Conservation (phyloP, 2,797 vertebrate species). For the Myotis planiceps region DNA sequence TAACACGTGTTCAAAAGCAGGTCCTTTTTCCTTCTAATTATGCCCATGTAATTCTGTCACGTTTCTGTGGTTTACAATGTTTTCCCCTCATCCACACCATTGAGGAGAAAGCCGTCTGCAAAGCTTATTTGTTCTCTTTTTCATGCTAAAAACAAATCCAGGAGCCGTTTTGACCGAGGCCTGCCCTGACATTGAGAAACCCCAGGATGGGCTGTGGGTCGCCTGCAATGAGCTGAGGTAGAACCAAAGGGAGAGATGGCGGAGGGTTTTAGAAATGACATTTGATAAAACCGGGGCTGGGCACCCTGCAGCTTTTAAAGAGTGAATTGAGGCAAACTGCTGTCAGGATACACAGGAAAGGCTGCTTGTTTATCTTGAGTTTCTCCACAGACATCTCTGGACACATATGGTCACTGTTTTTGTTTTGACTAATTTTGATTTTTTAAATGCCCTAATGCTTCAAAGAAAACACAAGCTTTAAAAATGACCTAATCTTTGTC, state of each 20-base stretch:
- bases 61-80: background rate
- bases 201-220: slow-evolving; percentile 56
- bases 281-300: slow-evolving; percentile 72
- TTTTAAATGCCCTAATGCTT: slow-evolving; percentile 70
- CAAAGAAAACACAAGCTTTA: slow-evolving; percentile 78
- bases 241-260: slow-evolving; percentile 42
- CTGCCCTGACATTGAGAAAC: slow-evolving; percentile 70
- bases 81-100: background rate
- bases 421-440: slow-evolving; percentile 84
- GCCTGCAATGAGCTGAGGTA: slow-evolving; percentile 69
- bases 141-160: slow-evolving; percentile 68
- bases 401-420: slow-evolving; percentile 83
- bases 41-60: rapidly evolving
- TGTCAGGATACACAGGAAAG: slow-evolving; percentile 72
- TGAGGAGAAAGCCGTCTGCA: slow-evolving; percentile 17
- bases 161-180: slow-evolving; percentile 37
- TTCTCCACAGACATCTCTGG: slow-evolving; percentile 79
- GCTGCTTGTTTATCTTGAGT: slow-evolving; percentile 75
- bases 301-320: slow-evolving; percentile 76
- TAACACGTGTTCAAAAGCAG: background rate
- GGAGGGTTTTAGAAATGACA: slow-evolving; percentile 73
- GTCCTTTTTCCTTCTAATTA: background rate
- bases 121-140: slow-evolving; percentile 74
- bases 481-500: slow-evolving; percentile 79
- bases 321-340: slow-evolving; percentile 68